These are phyloP conservation scores for Formica aserva DNA, from an alignment of 2,888 invertebrate genomes.

Conservation along the genomic window DNA sequence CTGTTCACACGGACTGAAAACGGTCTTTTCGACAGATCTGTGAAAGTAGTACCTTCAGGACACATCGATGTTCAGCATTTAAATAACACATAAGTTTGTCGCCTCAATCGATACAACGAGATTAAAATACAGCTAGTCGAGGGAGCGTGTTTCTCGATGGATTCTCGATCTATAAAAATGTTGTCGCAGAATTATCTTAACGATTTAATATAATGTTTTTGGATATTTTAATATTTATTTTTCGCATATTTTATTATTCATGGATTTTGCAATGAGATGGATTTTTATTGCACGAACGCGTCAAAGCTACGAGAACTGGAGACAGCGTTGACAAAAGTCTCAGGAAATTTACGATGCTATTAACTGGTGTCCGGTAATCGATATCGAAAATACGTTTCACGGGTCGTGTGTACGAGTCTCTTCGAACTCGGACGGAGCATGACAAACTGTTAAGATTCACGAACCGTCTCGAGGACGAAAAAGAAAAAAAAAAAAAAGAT, in stretches of 20 bases:
- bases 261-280: not conserved
- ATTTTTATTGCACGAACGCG: conserved; percentile 26
- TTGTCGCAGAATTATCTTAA: not conserved
- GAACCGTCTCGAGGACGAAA: conserved; percentile 45
- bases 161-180: not conserved
- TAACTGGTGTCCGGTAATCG: conserved; percentile 33
- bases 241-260: conserved; percentile 32
- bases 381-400: conserved; percentile 40
- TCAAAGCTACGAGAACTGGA: conserved; percentile 14
- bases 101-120: not conserved
- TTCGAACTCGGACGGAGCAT: conserved; percentile 2
- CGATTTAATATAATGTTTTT: conserved; percentile 23
- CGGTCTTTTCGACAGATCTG: conserved; percentile 1
- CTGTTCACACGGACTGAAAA: not conserved
- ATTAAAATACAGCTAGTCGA: not conserved
- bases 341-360: conserved; percentile 39
- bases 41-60: conserved; percentile 11
- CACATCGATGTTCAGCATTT: conserved; percentile 5
- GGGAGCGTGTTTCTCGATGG: not conserved
- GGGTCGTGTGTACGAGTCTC: not conserved
- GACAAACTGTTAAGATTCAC: conserved; percentile 44
- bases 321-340: not conserved
- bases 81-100: conserved; percentile 1
- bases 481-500: conserved; percentile 13
- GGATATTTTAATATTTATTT: conserved; percentile 13